Conservation (phyloP, 2,113 vertebrate genomes). For the Nothocercus nigrocapillus region DNA sequence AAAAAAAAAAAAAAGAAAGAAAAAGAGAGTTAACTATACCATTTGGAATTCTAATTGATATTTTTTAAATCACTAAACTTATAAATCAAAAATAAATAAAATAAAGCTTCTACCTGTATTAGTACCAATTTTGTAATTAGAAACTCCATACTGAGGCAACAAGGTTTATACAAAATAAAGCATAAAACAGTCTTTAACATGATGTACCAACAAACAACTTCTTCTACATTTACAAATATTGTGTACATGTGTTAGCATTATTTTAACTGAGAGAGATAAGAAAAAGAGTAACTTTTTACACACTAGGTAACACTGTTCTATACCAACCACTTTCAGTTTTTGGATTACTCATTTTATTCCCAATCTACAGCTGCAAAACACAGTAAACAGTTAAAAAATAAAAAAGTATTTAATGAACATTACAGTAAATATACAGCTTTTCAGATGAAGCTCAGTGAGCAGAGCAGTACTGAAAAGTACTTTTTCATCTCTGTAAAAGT, state of each 20-base stretch:
- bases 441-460: background rate
- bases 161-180: background rate
- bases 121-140: background rate
- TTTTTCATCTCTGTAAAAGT: background rate
- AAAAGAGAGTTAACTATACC: background rate
- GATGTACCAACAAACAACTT: background rate
- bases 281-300: background rate
- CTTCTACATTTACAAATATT: rapidly evolving
- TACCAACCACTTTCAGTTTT: background rate
- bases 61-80: background rate
- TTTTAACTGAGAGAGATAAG: background rate
- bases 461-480: background rate
- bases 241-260: background rate
- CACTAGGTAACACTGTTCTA: background rate
- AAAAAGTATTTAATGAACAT: background rate
- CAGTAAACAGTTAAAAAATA: background rate
- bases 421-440: background rate
- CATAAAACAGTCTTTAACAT: background rate
- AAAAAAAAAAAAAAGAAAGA: too few relatives aligned
- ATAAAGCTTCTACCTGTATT: background rate
- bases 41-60: background rate
- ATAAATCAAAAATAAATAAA: background rate
- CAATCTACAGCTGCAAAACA: background rate
- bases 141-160: background rate
- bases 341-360: background rate